Conservation (phyloP, 2,113 vertebrate genomes). For the Trematocara macrostoma region DNA sequence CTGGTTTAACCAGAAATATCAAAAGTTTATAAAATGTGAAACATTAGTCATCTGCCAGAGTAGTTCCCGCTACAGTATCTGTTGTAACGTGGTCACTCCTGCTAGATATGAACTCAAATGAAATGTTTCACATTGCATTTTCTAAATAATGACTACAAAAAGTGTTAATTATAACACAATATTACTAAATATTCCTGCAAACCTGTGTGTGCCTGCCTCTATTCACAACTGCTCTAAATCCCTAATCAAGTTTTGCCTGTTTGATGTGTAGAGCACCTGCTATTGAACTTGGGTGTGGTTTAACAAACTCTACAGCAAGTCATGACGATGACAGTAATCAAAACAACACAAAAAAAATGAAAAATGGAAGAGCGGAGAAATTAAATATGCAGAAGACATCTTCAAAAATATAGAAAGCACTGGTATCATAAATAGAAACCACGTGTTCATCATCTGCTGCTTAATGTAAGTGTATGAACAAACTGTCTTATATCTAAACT, state of each 20-base stretch:
- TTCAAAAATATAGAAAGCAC: neutral
- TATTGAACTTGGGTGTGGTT: neutral
- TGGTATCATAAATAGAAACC: neutral
- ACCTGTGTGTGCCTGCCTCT: neutral
- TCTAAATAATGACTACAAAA: neutral
- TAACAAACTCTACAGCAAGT: neutral
- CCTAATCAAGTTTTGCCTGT: neutral
- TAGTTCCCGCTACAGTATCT: neutral
- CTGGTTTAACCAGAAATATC: slow-evolving; percentile 21
- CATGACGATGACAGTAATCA: neutral
- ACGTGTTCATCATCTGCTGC: neutral
- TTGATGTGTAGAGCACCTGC: neutral
- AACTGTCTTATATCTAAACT: neutral
- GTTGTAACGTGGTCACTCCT: neutral
- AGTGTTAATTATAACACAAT: neutral
- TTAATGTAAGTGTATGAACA: neutral
- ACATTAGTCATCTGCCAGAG: neutral
- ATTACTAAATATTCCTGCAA: neutral
- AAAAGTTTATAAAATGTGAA: neutral
- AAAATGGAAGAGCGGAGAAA: neutral
- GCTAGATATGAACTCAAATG: neutral
- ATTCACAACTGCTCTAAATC: neutral
- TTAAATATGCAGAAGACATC: neutral
- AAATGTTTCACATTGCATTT: neutral
- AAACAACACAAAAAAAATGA: neutral